Base-by-base conservation (phyloP, 2,888 invertebrate genomes). In the Xylocampa areola region DNA sequence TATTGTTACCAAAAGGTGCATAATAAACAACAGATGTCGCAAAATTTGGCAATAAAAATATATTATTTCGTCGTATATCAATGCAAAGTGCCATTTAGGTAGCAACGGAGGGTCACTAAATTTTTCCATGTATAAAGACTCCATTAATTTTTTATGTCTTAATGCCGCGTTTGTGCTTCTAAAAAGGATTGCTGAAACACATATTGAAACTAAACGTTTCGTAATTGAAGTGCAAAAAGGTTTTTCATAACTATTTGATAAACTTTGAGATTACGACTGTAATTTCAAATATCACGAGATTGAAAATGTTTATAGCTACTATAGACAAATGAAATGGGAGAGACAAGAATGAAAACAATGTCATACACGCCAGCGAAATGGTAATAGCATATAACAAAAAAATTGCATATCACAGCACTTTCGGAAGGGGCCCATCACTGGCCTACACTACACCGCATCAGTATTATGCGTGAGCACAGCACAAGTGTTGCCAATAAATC, bases 401-500 rank as follows among this genome's bases (percentile, higher is more conserved):
- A 33, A 53, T 36, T 30, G 25, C 29, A 17, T 53, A 61, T 32
- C 37, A 57, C 25, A 21, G 35, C 27, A 49, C 48, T 49, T 53
- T 45, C 36, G 41, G n/a, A 27, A 52, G 45, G 32, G 43, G n/a
- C n/a, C n/a, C 47, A 41, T 16, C 39, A 48, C 58, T 55, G 48
- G 39, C 53, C 68, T 71, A 73, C 68, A 72, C 61, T 71, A 60
- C 68, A 69, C 39, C 73, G 63, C 32, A 45, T 32, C 50, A 16
- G 66, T 27, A 73, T 76, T 77, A 82, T 76, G 79, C 75, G 76
- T 74, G 77, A 73, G 70, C 61, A 67, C 43, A 47, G 47, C 47
- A 62, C 45, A 76, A 81, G 75, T 81, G 80, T 78, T 80, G 67
- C 70, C 74, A 84, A n/a, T 86, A 86, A 85, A 84, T 86, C 80